These are phyloP conservation scores for Mystacides longicornis DNA, from an alignment of 2,888 invertebrate genomes.

Conservation along the genomic window DNA sequence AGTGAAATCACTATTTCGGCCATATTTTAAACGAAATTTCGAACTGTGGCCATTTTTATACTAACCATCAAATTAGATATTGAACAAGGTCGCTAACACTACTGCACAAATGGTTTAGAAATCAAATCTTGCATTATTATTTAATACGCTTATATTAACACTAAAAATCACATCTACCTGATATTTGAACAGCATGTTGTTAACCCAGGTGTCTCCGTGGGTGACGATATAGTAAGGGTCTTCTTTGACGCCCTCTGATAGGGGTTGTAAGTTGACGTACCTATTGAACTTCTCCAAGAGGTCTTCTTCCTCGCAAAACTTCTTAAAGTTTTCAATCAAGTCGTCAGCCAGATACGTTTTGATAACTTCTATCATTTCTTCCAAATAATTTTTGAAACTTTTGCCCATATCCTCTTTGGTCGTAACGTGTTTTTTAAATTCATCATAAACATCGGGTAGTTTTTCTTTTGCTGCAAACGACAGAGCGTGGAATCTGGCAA, in stretches of 20 bases:
- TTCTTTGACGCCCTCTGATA: background rate
- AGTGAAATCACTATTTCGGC: no score
- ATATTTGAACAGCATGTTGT: constrained; percentile 20
- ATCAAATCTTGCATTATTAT: no score
- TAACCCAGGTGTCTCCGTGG: constrained; percentile 22
- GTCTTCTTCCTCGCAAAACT: background rate
- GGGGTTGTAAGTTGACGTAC: background rate
- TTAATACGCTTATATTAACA: no score
- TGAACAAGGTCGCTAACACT: no score
- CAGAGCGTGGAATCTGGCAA: constrained; percentile 14
- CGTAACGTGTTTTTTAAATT: background rate
- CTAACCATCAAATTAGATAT: no score
- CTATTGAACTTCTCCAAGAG: background rate
- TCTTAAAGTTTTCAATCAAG: background rate
- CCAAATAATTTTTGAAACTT: background rate
- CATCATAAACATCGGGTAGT: background rate
- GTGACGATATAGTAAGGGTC: background rate
- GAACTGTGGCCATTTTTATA: no score
- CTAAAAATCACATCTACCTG: no score
- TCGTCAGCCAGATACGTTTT: no score
- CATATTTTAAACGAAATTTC: no score
- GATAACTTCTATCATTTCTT: no score
- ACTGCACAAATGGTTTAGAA: no score
- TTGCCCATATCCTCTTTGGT: background rate
- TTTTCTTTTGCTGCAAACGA: constrained; percentile 11